phyloP scores from a whole-genome alignment of 2,113 vertebrate genomes.

The Takifugu bimaculatus region DNA sequence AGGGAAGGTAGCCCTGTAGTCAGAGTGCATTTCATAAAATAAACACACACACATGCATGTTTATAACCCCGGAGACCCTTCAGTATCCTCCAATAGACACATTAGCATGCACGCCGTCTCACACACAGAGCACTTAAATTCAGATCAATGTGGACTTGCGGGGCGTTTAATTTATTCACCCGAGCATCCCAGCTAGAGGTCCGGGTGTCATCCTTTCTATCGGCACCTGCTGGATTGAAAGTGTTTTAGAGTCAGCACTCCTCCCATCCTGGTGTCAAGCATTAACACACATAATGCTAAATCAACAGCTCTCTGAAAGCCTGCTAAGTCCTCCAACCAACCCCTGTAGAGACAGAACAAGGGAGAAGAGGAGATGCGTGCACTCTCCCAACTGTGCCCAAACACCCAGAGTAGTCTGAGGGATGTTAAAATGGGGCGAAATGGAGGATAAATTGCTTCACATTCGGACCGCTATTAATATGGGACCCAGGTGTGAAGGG shows the following conservation, averaged over 20 bases:
- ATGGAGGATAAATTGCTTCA: constrained; percentile 49
- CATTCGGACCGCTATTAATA: constrained; percentile 54
- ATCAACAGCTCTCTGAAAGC: constrained; percentile 58
- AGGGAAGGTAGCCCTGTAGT: too few species aligned
- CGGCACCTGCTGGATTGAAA: constrained; percentile 61
- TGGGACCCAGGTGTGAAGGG: constrained; percentile 37
- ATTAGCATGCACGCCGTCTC: constrained; percentile 3
- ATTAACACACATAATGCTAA: constrained; percentile 64
- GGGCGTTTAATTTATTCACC: constrained; percentile 60
- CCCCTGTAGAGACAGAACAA: constrained; percentile 36
- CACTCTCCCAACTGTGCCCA: constrained; percentile 4
- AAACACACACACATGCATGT: not conserved
- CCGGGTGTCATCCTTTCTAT: constrained; percentile 62
- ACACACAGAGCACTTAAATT: constrained; percentile 23
- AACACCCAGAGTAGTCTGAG: constrained; percentile 13
- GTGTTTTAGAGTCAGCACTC: constrained; percentile 62
- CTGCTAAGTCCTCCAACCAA: constrained; percentile 52
- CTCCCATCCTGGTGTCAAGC: constrained; percentile 40
- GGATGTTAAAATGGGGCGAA: constrained; percentile 41
- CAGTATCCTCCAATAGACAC: not conserved
- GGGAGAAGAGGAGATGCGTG: constrained; percentile 10
- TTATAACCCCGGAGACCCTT: not conserved
- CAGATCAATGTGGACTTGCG: constrained; percentile 47
- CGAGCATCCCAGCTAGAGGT: constrained; percentile 46
- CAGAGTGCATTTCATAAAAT: too few species aligned